Evolutionary conservation across 2,888 invertebrate species (phyloP), one percentile per base, ranked within the genome.

Genomic region (Microchrysa polita): DNA sequence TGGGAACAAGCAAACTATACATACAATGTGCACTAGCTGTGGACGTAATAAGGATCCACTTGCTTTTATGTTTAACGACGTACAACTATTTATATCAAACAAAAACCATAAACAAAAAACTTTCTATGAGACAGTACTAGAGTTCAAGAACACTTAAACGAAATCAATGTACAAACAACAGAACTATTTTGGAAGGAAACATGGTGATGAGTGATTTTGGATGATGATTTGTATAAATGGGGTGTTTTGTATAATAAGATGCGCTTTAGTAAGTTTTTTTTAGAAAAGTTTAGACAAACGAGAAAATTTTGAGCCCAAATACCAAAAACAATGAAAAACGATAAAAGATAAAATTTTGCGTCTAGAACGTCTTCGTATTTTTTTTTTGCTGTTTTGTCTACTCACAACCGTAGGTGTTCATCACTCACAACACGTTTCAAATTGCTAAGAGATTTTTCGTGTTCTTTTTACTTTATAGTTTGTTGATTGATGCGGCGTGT

Each of bases 321-420:
- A 73, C 73, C 73, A 73, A 73, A 34, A n/a, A n/a, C n/a, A n/a
- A n/a, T n/a, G n/a, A n/a, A n/a, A n/a, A n/a, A n/a, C n/a, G n/a
- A n/a, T n/a, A n/a, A n/a, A 73, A 20, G 57, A 69, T 69, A 40
- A 65, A 18, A 65, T 57, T 69, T 69, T 48, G 65, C 48, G 65
- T 34, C 44, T 65, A 65, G 48, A 48, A 48, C 65, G 20, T 69
- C 42, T 55, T 72, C 42, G 23, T 72, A 20, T 48, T 71, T 18
- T 71, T 73, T 65, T n/a, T n/a, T n/a, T n/a, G n/a, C n/a, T n/a
- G n/a, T n/a, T n/a, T n/a, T n/a, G n/a, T 53, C 73, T 73, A 73
- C 73, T 73, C 73, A 73, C 73, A 73, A 73, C 73, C 73, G 73
- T 73, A 73, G 73, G 60, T 73, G 63, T 73, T 73, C 73, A 73